A percentile compares a stretch with the other conserved stretches of the same genome.
Conservation (phyloP, 1,140 invertebrate genomes). For the Meloidogyne floridensis region DNA sequence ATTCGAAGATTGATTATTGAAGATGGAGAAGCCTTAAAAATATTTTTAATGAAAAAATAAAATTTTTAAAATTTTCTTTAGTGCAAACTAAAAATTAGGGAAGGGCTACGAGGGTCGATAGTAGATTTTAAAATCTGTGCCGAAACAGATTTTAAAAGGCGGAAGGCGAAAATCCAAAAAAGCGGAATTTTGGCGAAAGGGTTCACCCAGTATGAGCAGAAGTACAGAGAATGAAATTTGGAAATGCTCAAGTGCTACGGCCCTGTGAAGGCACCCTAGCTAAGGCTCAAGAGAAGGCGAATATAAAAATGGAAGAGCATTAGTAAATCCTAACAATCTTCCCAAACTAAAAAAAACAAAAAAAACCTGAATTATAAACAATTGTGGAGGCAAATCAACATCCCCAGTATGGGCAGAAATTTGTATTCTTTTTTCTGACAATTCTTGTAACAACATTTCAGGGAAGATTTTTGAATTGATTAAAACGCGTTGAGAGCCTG, state of each 20-base stretch:
- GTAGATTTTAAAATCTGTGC: too few relatives aligned
- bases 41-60: background rate
- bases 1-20: conserved; percentile 15
- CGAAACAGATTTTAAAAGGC: too few relatives aligned
- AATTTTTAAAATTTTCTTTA: conserved; percentile 13
- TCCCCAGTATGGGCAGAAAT: conserved; percentile 45
- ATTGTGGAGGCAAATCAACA: conserved; percentile 44
- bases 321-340: too few relatives aligned
- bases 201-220: too few relatives aligned
- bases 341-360: background rate
- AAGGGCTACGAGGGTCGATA: too few relatives aligned
- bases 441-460: conserved; percentile 51
- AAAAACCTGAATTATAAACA: conserved; percentile 45
- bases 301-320: too few relatives aligned
- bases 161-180: too few relatives aligned
- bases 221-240: too few relatives aligned
- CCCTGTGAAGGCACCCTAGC: too few relatives aligned
- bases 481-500: conserved; percentile 51
- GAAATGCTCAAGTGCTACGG: too few relatives aligned
- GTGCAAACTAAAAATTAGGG: background rate
- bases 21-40: conserved; percentile 18
- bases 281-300: too few relatives aligned
- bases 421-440: conserved; percentile 52
- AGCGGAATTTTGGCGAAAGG: too few relatives aligned
- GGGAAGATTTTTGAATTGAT: conserved; percentile 54